Evolutionary conservation across 2,888 invertebrate genomes (phyloP).

Genomic region (Lamellibrachia columna): DNA sequence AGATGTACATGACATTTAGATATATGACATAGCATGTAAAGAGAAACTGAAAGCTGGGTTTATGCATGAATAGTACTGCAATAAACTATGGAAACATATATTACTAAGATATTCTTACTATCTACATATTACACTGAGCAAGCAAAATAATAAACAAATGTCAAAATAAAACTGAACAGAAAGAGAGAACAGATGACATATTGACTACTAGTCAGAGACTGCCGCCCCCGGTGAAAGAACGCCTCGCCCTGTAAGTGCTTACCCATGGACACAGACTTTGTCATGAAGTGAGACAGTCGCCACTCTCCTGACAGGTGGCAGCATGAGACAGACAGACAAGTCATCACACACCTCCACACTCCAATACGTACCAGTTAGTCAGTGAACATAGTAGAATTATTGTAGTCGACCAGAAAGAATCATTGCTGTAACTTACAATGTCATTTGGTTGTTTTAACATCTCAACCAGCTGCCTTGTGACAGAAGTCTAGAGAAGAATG

Average conservation of each 20-base stretch:
- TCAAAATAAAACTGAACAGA: not conserved
- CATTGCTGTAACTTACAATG: not conserved
- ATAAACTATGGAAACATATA: not conserved
- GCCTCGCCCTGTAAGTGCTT: conserved; percentile 27
- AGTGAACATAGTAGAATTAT: not conserved
- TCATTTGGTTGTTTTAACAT: not conserved
- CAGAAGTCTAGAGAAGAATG: not conserved
- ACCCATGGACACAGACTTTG: conserved; percentile 45
- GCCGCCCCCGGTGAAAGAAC: not conserved
- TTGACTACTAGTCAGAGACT: not conserved
- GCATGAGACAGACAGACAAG: not conserved
- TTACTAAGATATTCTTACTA: not conserved
- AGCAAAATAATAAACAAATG: not conserved
- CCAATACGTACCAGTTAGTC: not conserved
- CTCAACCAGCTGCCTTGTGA: not conserved
- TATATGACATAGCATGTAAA: not conserved
- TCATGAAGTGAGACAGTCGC: conserved; percentile 42
- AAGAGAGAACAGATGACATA: not conserved
- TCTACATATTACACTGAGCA: not conserved
- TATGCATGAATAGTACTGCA: not conserved
- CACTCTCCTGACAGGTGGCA: conserved; percentile 38
- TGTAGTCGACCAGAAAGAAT: not conserved
- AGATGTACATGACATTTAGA: not conserved
- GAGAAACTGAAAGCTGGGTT: not conserved
- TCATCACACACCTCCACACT: not conserved